Evolutionary conservation across 35 echinoderm and acorn worm species (phyloP).

Genomic region (Acanthaster planci): DNA sequence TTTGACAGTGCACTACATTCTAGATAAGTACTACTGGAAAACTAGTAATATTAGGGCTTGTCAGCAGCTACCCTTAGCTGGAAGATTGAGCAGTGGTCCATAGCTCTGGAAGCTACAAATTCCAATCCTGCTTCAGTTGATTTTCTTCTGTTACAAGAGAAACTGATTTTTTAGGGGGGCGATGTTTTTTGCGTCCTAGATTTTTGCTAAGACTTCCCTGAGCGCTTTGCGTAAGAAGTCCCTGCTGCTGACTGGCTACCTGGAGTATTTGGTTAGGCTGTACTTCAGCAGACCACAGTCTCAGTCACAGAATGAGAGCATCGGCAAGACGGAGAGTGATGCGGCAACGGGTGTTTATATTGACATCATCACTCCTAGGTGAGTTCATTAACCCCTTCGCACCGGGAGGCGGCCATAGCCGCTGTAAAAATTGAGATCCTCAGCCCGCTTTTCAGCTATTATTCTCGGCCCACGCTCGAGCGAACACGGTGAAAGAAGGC

Average conservation of each 20-base stretch:
- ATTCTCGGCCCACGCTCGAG: too few species aligned
- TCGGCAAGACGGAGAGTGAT: background rate
- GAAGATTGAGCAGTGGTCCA: too few species aligned
- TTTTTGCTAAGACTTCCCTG: constrained; percentile 84
- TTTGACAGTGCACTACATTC: too few species aligned
- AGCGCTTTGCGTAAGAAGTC: constrained; percentile 65
- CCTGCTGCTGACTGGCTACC: constrained; percentile 67
- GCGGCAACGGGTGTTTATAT: background rate
- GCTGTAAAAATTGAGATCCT: too few species aligned
- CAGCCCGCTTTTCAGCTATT: too few species aligned
- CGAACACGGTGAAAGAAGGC: too few species aligned
- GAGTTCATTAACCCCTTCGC: background rate
- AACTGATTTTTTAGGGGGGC: background rate
- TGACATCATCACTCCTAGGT: constrained; percentile 11
- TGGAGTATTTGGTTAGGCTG: constrained; percentile 72
- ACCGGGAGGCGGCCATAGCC: too few species aligned
- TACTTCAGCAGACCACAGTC: constrained; percentile 38
- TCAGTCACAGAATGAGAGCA: background rate
- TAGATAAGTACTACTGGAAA: too few species aligned
- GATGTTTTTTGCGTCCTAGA: constrained; percentile 35
- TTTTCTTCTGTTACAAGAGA: background rate
- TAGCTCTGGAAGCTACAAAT: too few species aligned
- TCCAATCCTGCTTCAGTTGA: background rate
- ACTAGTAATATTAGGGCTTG: too few species aligned
- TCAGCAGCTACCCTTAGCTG: too few species aligned